phyloP scores from a whole-genome alignment of 2,113 vertebrate species.

The cattle (Bos taurus) region DNA sequence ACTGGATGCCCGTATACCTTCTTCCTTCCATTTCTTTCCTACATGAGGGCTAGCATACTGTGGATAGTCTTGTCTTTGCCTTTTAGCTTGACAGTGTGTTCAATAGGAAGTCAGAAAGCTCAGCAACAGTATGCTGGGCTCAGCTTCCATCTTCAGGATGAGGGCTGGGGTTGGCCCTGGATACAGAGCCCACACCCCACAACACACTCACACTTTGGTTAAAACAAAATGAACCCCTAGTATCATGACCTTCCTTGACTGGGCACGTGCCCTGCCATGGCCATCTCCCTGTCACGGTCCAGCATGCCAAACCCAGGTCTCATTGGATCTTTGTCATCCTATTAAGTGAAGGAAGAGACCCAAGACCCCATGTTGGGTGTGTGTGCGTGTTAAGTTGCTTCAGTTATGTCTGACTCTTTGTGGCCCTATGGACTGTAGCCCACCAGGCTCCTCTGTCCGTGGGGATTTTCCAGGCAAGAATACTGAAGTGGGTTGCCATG shows the following conservation, averaged over 20 bases:
- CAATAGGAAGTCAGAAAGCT: neutral
- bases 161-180: neutral
- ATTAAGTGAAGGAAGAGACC: neutral
- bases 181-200: neutral
- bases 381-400: neutral
- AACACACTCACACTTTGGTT: neutral
- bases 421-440: neutral
- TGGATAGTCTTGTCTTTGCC: neutral
- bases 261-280: rapidly evolving
- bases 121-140: neutral
- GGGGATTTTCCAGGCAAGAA: neutral
- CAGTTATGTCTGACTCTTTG: neutral
- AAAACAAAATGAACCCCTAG: neutral
- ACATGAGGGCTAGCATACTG: neutral
- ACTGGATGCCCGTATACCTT: neutral
- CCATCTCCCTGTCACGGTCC: neutral
- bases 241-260: rapidly evolving
- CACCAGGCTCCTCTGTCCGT: neutral
- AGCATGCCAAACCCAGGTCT: too few relatives aligned
- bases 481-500: neutral
- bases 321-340: neutral
- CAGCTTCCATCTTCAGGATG: neutral
- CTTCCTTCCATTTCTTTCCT: neutral
- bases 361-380: neutral
- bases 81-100: neutral